Evolutionary conservation across 2,888 invertebrate genomes (phyloP).

Genomic region (Andricus quercusramuli): DNA sequence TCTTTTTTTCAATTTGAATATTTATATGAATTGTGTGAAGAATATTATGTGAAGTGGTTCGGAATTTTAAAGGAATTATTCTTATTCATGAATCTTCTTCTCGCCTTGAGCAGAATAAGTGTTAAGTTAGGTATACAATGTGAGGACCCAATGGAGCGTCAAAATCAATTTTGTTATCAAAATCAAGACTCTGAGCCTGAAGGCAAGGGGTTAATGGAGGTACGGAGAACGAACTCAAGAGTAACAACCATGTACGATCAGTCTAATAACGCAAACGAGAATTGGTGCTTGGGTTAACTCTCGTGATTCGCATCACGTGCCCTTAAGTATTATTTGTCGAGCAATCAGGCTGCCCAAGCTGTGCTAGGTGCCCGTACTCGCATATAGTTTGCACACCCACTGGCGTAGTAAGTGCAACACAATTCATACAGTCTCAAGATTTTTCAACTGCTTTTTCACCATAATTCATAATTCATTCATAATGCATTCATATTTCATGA

Average conservation of each 20-base stretch:
- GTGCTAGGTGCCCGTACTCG: slow-evolving; percentile 28
- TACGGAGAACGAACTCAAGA: not conserved
- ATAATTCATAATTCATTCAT: not conserved
- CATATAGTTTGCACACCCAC: slow-evolving; percentile 28
- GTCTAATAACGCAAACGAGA: slow-evolving; percentile 43
- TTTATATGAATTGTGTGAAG: not conserved
- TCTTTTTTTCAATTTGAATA: too few species aligned
- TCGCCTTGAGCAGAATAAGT: slow-evolving; percentile 5
- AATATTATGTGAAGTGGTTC: not conserved
- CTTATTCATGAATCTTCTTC: not conserved
- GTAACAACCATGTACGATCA: slow-evolving; percentile 48
- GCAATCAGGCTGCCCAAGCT: slow-evolving; percentile 45
- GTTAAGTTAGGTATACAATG: slow-evolving; percentile 31
- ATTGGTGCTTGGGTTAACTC: slow-evolving; percentile 40
- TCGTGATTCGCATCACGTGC: slow-evolving; percentile 56
- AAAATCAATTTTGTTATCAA: slow-evolving; percentile 41
- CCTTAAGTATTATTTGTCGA: slow-evolving; percentile 54
- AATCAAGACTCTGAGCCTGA: slow-evolving; percentile 28
- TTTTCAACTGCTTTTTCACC: slow-evolving; percentile 5
- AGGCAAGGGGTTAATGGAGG: slow-evolving; percentile 38
- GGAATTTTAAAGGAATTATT: not conserved
- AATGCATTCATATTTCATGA: too few species aligned
- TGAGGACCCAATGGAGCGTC: slow-evolving; percentile 32
- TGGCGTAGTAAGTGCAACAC: slow-evolving; percentile 4
- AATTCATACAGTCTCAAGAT: not conserved